Base-by-base conservation (phyloP, 2,113 vertebrate genomes). In the Eurypyga helias region DNA sequence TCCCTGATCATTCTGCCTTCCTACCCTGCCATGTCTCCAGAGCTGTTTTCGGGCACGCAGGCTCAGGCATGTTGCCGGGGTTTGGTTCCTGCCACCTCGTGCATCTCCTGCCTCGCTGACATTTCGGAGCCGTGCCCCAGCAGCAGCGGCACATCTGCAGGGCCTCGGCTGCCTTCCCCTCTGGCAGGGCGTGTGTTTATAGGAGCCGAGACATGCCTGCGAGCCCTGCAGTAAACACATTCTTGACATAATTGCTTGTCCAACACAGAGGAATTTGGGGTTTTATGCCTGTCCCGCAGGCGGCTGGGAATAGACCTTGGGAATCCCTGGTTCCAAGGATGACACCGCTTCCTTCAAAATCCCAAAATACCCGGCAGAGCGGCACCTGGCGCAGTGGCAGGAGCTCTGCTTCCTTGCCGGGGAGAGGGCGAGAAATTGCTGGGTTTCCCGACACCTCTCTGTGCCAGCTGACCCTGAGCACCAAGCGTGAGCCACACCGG, bases 141-240 rank as follows among this genome's bases (percentile, higher is more conserved):
- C 24, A 1, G 87, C 55, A 19, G 78, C 41, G 2, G 70, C 73
- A 51, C 78, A 81, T 82, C 96, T 96, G 93, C 93, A 38, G 70
- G 81, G 75, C 92, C 60, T 33, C 62, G 2, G 5, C 86, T 82
- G 93, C 88, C 70, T 90, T 66, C 57, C 73, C 76, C 87, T 45
- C 5, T 29, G 36, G 96, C 85, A 55, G 79, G 79, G 82, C 5
- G 28, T 54, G 66, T 78, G 90, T 94, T 85, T 43, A 14, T 49
- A 86, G 92, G 87, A 95, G 93, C 93, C 45, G 76, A 83, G 86
- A 92, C 96, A 80, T 96, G 95, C 83, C 92, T 94, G 77, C 18
- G 6, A 96, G 91, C 93, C 51, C 61, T 61, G 84, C 87, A 80
- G 71, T 45, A 92, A 96, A 92, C 88, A 94, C 93, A 90, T 95